These are phyloP conservation scores for Drosophila bipectinata DNA, from an alignment of 1,140 invertebrate genomes.

Conservation along the genomic window DNA sequence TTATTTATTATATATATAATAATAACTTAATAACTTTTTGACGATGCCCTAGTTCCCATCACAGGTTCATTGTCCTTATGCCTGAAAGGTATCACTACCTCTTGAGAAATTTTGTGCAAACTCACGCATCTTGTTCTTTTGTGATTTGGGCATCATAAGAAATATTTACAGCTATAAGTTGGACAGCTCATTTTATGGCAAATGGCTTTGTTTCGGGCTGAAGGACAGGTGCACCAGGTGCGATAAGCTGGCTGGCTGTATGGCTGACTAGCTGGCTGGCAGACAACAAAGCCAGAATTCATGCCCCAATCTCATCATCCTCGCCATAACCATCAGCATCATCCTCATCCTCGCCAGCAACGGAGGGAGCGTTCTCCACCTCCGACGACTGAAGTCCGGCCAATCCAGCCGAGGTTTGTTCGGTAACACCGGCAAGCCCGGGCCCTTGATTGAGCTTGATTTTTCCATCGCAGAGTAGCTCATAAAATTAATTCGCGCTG, in stretches of 20 bases:
- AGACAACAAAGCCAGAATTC: conserved; percentile 59
- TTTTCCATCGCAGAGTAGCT: too few relatives aligned
- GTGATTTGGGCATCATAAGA: conserved; percentile 30
- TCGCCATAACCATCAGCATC: conserved; percentile 5
- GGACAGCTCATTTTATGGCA: conserved; percentile 52
- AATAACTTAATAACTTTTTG: too few relatives aligned
- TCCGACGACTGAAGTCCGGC: too few relatives aligned
- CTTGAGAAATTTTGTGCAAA: neutral
- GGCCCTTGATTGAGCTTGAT: too few relatives aligned
- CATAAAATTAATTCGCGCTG: too few relatives aligned
- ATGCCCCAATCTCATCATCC: conserved; percentile 4
- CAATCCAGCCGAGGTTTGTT: too few relatives aligned
- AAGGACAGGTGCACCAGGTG: conserved; percentile 49
- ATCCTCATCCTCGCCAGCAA: conserved; percentile 25
- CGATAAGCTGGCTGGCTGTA: conserved; percentile 10
- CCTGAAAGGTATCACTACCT: neutral
- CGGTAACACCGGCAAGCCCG: too few relatives aligned
- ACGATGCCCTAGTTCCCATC: conserved; percentile 4
- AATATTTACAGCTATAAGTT: conserved; percentile 38
- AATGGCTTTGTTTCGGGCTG: conserved; percentile 44
- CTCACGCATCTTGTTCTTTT: conserved; percentile 4
- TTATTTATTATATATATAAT: neutral
- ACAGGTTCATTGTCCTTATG: neutral
- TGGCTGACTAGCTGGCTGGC: neutral
- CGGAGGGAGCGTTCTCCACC: conserved; percentile 2